Evolutionary conservation across 2,797 vertebrate species (phyloP).

Genomic region (Anomalospiza imberbis): DNA sequence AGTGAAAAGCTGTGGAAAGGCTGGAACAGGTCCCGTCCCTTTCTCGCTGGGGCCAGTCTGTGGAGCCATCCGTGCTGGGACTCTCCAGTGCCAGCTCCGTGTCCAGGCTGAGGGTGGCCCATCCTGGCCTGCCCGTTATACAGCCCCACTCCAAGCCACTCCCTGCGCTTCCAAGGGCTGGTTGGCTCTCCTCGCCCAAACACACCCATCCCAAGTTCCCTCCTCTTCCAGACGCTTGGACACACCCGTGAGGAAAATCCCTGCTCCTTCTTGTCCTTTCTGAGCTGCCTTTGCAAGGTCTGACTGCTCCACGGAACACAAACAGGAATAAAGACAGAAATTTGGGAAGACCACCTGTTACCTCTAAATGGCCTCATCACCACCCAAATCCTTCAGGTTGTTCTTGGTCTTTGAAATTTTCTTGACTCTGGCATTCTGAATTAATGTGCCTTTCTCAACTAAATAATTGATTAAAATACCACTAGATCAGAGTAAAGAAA

Average conservation of each 20-base stretch:
- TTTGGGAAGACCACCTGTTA: not conserved
- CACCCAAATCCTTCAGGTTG: not conserved
- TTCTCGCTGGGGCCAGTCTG: not conserved
- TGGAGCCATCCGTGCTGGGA: not conserved
- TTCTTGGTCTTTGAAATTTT: not conserved
- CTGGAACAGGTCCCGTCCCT: not conserved
- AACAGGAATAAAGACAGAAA: not conserved
- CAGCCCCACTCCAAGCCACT: not conserved
- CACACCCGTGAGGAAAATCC: not conserved
- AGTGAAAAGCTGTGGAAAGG: slow-evolving; percentile 34
- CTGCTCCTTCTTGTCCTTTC: not conserved
- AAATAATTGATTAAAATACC: not conserved
- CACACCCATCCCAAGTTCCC: not conserved
- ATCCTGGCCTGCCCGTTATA: slow-evolving; percentile 15
- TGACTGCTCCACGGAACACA: not conserved
- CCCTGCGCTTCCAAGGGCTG: not conserved
- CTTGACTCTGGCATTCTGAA: not conserved
- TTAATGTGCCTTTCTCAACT: not conserved
- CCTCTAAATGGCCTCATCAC: rapidly evolving
- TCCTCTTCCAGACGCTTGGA: not conserved
- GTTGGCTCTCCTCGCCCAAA: not conserved
- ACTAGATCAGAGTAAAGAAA: not conserved
- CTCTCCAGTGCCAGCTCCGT: rapidly evolving
- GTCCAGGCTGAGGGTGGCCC: not conserved
- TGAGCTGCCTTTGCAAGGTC: not conserved